A percentile compares a stretch with the other conserved stretches of the same genome.
Evolutionary conservation across 1,140 invertebrate species (phyloP).

Genomic region (Aradophagus sp.): DNA sequence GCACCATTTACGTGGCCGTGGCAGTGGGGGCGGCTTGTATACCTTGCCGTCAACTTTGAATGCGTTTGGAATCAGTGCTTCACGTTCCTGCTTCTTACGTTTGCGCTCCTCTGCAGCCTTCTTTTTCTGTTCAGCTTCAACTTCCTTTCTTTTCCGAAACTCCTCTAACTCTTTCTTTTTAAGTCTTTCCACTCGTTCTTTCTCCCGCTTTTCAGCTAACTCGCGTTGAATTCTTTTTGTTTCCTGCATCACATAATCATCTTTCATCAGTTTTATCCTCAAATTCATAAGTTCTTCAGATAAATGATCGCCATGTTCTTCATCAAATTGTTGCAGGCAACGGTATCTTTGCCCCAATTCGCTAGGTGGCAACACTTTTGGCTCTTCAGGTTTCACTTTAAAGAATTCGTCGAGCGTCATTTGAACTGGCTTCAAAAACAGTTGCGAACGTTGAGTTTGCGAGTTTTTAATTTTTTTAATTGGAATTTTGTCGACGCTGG

Average conservation of each 20-base stretch:
- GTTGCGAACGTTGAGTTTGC: background rate
- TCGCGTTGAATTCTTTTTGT: slow-evolving; percentile 3
- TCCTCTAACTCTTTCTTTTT: slow-evolving; percentile 1
- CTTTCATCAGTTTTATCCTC: slow-evolving; percentile 6
- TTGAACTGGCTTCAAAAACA: slow-evolving; percentile 12
- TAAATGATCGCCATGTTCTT: background rate
- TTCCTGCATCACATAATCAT: slow-evolving; percentile 31
- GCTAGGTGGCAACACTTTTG: slow-evolving; percentile 2
- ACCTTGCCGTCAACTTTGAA: slow-evolving; percentile 33
- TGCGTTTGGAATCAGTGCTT: background rate
- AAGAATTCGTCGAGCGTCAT: slow-evolving; percentile 8
- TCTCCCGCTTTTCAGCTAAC: background rate
- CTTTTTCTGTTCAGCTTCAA: background rate
- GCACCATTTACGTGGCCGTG: slow-evolving; percentile 7
- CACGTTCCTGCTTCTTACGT: slow-evolving; percentile 4
- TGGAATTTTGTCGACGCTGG: no score
- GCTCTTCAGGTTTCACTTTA: background rate
- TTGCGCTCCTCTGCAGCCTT: background rate
- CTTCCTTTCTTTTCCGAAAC: background rate
- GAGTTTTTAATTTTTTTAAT: no score
- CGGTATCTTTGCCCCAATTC: slow-evolving; percentile 15
- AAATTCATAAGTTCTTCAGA: slow-evolving; percentile 2
- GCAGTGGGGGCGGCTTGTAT: slow-evolving; percentile 8
- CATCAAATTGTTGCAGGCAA: slow-evolving; percentile 23
- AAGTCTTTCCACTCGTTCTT: background rate